Evolutionary conservation across 2,113 vertebrate genomes (phyloP), one percentile per base, ranked within the genome.

Genomic region (Lagopus muta): DNA sequence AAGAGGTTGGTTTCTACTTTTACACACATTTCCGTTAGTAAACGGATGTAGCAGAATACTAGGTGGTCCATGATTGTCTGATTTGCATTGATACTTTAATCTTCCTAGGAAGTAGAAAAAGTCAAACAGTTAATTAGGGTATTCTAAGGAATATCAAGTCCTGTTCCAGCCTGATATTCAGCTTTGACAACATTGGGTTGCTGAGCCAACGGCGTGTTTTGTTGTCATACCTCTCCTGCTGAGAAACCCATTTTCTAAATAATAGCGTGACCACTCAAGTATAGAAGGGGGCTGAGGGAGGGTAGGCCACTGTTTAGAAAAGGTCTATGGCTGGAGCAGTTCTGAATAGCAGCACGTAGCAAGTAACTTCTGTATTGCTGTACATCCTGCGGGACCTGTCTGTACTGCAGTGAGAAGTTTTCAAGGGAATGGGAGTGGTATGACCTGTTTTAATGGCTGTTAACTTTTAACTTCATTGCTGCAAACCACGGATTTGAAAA

Each of bases 81-180:
- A 86, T 92, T 95, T 92, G 95, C 95, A 83, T 82, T 72, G 88
- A 64, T 97, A 79, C 93, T 98, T 98, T 96, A 92, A 95, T 94
- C 95, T 96, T 89, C 78, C 75, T 62, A 71, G 92, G 79, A 92
- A 96, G 92, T 87, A 77, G 86, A 66, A 94, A 92, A 95, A 94
- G 94, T 98, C 97, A 98, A 98, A 96, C 97, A 98, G 98, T 97
- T 93, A 98, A 97, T 98, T 98, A 98, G 98, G 94, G 96, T 95
- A 82, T 92, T 97, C 96, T 98, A 96, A 98, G 97, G 97, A 95
- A 92, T 97, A 97, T 97, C 98, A 97, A 98, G 97, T 96, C 95
- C 94, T 94, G 95, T 97, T 98, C 97, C 98, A 98, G 98, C 80
- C 94, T 95, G 94, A 97, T 90, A 91, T 73, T 96, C 95, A 94